Conservation (phyloP, 35 echinoderm and acorn worm genomes). For the Ophioderma brevispina region DNA sequence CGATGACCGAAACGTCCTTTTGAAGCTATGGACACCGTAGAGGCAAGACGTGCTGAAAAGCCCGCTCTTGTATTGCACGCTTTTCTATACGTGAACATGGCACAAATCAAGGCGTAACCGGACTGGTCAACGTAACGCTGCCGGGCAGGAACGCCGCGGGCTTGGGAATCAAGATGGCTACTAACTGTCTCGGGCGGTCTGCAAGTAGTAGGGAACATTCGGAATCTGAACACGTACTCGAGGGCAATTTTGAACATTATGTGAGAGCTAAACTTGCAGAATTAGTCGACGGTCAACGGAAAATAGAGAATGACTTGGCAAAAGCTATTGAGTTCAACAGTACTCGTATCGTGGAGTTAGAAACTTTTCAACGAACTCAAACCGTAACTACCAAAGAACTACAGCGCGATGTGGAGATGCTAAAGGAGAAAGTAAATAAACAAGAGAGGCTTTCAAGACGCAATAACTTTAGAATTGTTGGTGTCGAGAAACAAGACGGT, state of each 20-base stretch:
- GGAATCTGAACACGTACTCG: too few relatives aligned
- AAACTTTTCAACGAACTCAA: not conserved
- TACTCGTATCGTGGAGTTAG: not conserved
- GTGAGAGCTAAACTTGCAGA: not conserved
- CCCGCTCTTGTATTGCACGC: too few relatives aligned
- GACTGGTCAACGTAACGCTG: too few relatives aligned
- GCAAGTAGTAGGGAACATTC: too few relatives aligned
- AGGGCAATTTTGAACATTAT: not conserved
- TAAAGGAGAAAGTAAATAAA: constrained; percentile 30
- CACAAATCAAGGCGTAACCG: too few relatives aligned
- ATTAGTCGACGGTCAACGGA: not conserved
- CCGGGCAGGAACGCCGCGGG: too few relatives aligned
- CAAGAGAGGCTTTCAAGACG: constrained; percentile 42
- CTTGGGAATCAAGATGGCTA: too few relatives aligned
- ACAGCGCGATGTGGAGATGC: not conserved
- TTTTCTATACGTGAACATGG: too few relatives aligned
- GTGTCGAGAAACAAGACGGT: not conserved
- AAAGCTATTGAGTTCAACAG: not conserved
- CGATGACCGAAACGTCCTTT: too few relatives aligned
- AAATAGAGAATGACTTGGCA: not conserved
- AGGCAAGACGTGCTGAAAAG: too few relatives aligned
- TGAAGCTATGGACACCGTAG: too few relatives aligned
- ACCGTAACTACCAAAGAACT: not conserved
- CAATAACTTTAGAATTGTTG: constrained; percentile 62
- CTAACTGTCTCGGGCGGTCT: too few relatives aligned